These are phyloP conservation scores for Coregonus sp. DNA, from an alignment of 2,797 vertebrate genomes.

Conservation along the genomic window DNA sequence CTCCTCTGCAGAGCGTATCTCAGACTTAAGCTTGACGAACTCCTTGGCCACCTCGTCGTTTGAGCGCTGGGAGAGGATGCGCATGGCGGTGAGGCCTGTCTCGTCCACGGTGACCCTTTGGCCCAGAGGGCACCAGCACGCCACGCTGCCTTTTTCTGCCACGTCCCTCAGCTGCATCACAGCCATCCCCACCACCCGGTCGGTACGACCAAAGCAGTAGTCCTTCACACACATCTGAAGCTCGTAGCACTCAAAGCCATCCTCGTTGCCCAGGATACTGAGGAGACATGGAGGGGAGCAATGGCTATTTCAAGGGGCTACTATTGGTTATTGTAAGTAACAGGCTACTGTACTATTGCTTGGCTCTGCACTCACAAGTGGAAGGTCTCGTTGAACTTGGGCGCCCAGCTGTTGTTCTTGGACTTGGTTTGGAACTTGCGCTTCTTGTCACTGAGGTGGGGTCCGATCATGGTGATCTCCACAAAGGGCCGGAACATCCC, in stretches of 20 bases:
- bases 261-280: constrained; percentile 93
- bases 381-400: constrained; percentile 96
- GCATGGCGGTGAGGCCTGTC: constrained; percentile 90
- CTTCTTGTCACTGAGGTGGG: constrained; percentile 95
- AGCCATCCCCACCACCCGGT: constrained; percentile 87
- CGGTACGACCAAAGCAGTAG: constrained; percentile 97
- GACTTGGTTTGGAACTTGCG: constrained; percentile 97
- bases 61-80: constrained; percentile 95
- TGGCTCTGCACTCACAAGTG: constrained; percentile 86
- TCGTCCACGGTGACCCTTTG: constrained; percentile 92
- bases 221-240: constrained; percentile 96
- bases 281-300: constrained; percentile 21
- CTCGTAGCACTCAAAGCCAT: constrained; percentile 91
- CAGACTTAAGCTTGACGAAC: constrained; percentile 95
- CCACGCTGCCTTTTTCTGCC: constrained; percentile 87
- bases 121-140: constrained; percentile 93
- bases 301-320: neutral
- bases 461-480: constrained; percentile 93
- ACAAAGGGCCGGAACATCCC: constrained; percentile 98
- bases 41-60: constrained; percentile 96
- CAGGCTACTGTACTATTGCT: neutral
- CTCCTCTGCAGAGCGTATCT: constrained; percentile 90
- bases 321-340: neutral
- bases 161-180: constrained; percentile 91
- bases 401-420: constrained; percentile 98